Percentiles rank a stretch among this genome's conserved stretches.
phyloP scores from a whole-genome alignment of 2,113 vertebrate species.

The Ammospiza caudacuta region DNA sequence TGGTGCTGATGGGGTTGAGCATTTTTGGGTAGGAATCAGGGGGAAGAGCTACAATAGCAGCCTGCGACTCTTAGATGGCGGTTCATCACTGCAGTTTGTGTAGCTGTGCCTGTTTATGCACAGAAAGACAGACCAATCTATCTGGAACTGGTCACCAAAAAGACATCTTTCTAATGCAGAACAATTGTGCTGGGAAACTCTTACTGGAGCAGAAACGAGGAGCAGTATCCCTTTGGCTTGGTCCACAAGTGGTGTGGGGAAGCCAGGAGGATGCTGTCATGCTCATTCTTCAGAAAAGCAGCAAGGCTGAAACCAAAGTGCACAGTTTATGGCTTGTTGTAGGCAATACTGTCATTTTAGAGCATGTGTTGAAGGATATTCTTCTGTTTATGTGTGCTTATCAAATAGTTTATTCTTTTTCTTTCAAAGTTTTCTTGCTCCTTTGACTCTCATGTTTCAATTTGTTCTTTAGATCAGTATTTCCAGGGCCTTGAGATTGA shows the following conservation, averaged over 20 bases:
- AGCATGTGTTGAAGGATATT: background rate
- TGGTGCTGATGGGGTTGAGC: no score
- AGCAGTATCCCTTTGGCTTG: background rate
- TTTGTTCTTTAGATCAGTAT: background rate
- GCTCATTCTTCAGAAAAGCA: background rate
- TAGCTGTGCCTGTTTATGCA: no score
- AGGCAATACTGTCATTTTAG: background rate
- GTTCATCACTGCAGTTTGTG: no score
- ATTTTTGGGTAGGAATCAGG: no score
- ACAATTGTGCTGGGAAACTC: no score
- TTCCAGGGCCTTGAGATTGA: background rate
- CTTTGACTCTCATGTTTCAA: background rate
- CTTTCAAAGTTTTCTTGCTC: background rate
- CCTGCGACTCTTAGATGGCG: no score
- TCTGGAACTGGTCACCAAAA: no score
- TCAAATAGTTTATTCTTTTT: background rate
- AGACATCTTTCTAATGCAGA: no score
- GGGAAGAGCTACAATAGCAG: no score
- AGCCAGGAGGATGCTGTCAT: background rate
- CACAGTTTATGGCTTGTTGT: background rate
- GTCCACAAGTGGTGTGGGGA: background rate
- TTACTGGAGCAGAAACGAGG: no score
- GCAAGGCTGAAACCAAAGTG: background rate
- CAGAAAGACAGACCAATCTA: no score
- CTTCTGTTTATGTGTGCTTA: fast-evolving